Evolutionary conservation across 2,797 vertebrate species (phyloP).

Genomic region (Sebastes nivosus): DNA sequence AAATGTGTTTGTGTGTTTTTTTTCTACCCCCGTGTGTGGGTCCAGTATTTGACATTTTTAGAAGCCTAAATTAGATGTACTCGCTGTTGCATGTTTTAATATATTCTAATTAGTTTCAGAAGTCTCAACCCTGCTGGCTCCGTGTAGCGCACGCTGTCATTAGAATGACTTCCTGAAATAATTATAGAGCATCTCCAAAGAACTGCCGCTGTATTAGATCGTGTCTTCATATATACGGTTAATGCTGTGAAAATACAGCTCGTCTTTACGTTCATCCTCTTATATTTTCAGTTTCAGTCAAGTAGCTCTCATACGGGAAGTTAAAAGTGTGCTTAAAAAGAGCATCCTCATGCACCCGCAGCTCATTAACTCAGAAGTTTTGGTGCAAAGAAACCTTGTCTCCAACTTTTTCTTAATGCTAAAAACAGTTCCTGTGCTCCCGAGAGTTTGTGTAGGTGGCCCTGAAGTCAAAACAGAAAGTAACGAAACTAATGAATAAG

Average conservation of each 20-base stretch:
- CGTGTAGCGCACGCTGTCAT: constrained; percentile 1
- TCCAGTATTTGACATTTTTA: not conserved
- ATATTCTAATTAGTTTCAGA: not conserved
- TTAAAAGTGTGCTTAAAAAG: constrained; percentile 24
- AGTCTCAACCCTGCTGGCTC: not conserved
- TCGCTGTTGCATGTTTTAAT: not conserved
- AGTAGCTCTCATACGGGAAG: constrained; percentile 14
- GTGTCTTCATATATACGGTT: not conserved
- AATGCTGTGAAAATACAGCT: not conserved
- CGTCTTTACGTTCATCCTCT: not conserved
- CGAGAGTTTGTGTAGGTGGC: constrained; percentile 53
- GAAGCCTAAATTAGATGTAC: not conserved
- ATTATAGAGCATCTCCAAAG: not conserved
- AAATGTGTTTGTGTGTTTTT: not conserved
- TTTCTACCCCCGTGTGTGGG: not conserved
- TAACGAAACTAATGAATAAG: constrained; percentile 47
- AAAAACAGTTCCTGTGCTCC: constrained; percentile 45
- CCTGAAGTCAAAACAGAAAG: constrained; percentile 38
- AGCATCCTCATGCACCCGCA: constrained; percentile 3
- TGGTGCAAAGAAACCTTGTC: constrained; percentile 26
- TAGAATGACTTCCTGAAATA: constrained; percentile 13
- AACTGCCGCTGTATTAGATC: not conserved
- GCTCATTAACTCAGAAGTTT: constrained; percentile 66
- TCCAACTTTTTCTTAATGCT: constrained; percentile 31
- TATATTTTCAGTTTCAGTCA: constrained; percentile 13